These are phyloP conservation scores for Sturnira hondurensis DNA, from an alignment of 2,113 vertebrate genomes.

Conservation along the genomic window DNA sequence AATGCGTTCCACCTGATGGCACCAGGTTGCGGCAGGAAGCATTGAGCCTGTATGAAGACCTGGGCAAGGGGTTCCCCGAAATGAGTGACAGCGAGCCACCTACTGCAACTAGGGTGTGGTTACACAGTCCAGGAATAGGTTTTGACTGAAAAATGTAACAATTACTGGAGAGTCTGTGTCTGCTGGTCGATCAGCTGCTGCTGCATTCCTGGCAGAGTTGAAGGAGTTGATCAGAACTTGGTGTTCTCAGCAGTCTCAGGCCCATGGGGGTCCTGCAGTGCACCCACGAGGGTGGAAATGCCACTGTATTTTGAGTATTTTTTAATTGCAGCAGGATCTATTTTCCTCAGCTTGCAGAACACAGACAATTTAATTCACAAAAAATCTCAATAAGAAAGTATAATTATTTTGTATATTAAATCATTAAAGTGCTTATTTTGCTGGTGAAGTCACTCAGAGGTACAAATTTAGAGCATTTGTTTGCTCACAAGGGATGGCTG, in stretches of 20 bases:
- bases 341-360: background rate
- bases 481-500: background rate
- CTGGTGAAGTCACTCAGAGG: background rate
- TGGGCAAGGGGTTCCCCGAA: background rate
- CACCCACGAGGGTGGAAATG: background rate
- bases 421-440: background rate
- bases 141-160: background rate
- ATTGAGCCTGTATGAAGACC: background rate
- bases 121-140: background rate
- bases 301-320: background rate
- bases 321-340: background rate
- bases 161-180: background rate
- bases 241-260: background rate
- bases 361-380: constrained; percentile 20
- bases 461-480: background rate
- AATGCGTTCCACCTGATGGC: background rate
- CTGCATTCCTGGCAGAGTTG: background rate
- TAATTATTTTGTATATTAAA: background rate
- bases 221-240: background rate
- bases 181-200: background rate
- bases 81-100: background rate
- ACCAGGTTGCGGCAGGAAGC: background rate
- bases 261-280: background rate
- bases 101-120: background rate
- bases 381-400: background rate